Evolutionary conservation across 2,797 vertebrate genomes (phyloP).

Genomic region (Enteromius argenteus): DNA sequence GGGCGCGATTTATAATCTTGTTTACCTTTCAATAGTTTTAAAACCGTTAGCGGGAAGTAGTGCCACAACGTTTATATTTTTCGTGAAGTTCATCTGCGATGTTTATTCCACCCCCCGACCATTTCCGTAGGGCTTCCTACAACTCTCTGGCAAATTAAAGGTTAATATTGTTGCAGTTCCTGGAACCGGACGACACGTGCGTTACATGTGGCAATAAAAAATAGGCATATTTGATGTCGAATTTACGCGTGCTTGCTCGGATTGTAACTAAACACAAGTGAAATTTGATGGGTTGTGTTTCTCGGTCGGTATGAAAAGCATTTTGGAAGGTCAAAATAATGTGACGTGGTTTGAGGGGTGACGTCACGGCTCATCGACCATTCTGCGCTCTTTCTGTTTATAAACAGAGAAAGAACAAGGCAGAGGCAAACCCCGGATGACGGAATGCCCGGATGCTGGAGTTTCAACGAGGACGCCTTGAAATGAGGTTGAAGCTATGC

Average conservation of each 20-base stretch:
- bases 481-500: not conserved
- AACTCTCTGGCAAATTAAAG: slow-evolving; percentile 33
- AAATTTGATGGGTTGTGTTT: not conserved
- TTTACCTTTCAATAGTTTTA: not conserved
- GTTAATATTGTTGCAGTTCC: slow-evolving; percentile 66
- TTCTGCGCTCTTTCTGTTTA: slow-evolving; percentile 76
- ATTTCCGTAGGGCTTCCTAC: slow-evolving; percentile 50
- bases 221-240: not conserved
- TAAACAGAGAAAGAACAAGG: slow-evolving; percentile 86
- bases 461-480: not conserved
- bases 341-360: slow-evolving; percentile 27
- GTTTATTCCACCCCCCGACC: not conserved
- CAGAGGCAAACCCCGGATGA: slow-evolving; percentile 72
- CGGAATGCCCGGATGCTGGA: slow-evolving; percentile 66
- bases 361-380: slow-evolving; percentile 59
- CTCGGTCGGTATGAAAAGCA: not conserved
- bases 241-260: no score
- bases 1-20: not conserved
- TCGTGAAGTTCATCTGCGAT: not conserved
- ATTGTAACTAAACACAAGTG: no score
- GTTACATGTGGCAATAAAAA: slow-evolving; percentile 66
- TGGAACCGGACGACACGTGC: slow-evolving; percentile 72
- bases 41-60: not conserved
- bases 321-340: slow-evolving; percentile 4
- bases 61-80: not conserved